phyloP scores from a whole-genome alignment of 1,140 invertebrate species.

The Fopius arisanus region DNA sequence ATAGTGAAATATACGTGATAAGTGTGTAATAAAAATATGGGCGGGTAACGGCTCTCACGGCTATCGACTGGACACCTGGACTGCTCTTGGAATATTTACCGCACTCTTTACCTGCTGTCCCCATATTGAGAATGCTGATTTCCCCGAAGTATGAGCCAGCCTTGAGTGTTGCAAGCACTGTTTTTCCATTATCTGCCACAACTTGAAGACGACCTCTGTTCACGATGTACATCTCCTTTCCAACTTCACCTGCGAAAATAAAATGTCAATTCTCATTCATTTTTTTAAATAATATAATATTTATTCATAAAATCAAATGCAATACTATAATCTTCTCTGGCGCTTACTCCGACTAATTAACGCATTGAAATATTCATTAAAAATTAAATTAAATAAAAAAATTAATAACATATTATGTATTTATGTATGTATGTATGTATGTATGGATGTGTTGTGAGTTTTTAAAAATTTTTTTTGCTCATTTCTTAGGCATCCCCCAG shows the following conservation, averaged over 20 bases:
- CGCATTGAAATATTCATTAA: too few relatives aligned
- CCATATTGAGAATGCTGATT: slow-evolving; percentile 99
- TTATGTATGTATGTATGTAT: too few relatives aligned
- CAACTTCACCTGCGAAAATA: slow-evolving; percentile 88
- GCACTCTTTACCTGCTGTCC: slow-evolving; percentile 96
- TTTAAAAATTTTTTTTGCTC: too few relatives aligned
- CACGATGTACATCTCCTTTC: slow-evolving; percentile 99
- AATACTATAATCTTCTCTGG: too few relatives aligned
- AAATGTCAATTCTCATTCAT: too few relatives aligned
- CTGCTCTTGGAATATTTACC: slow-evolving; percentile 84
- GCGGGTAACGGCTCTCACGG: slow-evolving; percentile 46
- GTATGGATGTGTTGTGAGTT: too few relatives aligned
- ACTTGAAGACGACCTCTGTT: slow-evolving; percentile 95
- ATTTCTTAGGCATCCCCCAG: too few relatives aligned
- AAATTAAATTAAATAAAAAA: too few relatives aligned
- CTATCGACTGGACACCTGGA: slow-evolving; percentile 59
- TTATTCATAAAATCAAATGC: too few relatives aligned
- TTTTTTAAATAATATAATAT: too few relatives aligned
- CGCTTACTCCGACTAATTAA: too few relatives aligned
- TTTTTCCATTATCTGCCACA: slow-evolving; percentile 96
- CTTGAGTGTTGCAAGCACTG: slow-evolving; percentile 94
- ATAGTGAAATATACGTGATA: slow-evolving; percentile 40
- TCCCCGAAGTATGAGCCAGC: slow-evolving; percentile 99
- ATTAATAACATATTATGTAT: too few relatives aligned
- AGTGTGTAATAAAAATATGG: slow-evolving; percentile 55